Evolutionary conservation across 2,113 vertebrate genomes (phyloP).

Genomic region (Lethenteron reissneri): DNA sequence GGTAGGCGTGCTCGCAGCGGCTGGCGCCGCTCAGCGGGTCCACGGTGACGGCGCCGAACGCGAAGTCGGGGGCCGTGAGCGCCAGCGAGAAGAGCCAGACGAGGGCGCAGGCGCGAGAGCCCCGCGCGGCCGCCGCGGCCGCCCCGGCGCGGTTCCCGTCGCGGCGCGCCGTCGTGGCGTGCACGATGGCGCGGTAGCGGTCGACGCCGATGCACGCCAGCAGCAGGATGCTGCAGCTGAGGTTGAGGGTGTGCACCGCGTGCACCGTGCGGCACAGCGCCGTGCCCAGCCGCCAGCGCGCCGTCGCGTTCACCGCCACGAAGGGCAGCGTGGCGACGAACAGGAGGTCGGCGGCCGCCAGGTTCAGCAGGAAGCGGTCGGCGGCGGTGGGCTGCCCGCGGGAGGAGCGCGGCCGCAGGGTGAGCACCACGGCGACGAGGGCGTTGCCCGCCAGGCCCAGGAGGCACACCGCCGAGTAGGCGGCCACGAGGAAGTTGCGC

Average conservation of each 20-base stretch:
- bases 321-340: constrained; percentile 24
- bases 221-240: constrained; percentile 33
- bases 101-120: constrained; percentile 12
- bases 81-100: constrained; percentile 20
- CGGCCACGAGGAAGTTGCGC: constrained; percentile 5
- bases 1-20: constrained; percentile 13
- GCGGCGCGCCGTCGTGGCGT: constrained; percentile 8
- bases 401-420: constrained; percentile 9
- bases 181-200: constrained; percentile 25
- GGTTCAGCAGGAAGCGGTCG: constrained; percentile 27
- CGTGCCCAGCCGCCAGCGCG: constrained; percentile 25
- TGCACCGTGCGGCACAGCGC: constrained; percentile 20
- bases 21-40: fast-evolving
- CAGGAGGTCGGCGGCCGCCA: constrained; percentile 23
- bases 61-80: constrained; percentile 22
- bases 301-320: constrained; percentile 9
- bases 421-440: constrained; percentile 23
- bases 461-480: constrained; percentile 22
- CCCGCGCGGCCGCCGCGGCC: constrained; percentile 9
- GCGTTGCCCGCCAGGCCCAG: constrained; percentile 26
- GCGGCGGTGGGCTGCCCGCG: constrained; percentile 26
- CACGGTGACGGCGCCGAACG: not conserved
- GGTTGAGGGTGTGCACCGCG: constrained; percentile 20
- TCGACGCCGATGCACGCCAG: constrained; percentile 29
- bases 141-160: not conserved